Base-by-base conservation (phyloP, 2,797 vertebrate species). In the Enteromius thamalakanensis region DNA sequence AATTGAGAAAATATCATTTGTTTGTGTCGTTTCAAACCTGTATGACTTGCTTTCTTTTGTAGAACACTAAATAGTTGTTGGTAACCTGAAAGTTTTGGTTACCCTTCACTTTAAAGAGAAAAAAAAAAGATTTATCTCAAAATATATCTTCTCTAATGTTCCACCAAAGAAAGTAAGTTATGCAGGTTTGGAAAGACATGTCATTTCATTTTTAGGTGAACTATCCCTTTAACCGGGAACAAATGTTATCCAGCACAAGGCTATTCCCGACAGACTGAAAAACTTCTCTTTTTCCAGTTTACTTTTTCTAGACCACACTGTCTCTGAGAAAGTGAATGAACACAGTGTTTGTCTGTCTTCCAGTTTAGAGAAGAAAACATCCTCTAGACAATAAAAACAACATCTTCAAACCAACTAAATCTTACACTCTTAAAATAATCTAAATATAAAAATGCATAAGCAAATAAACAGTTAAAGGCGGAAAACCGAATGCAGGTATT, bases 361-460 rank as follows among this genome's bases (percentile, higher is more conserved):
- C 82, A 84, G 79, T 82, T 87, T 17, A 70, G 19, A 55, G 67
- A 40, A 37, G 58, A 68, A 62, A 67, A 79, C 26, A 67, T 49
- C 19, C 32, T 84, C 32, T 37, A 60, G 37, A 67, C 45, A 34
- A 79, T 53, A 76, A 82, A 71, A 79, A 74, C 19, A 75, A 58
- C 34, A 55, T 69, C 40, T 79, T 86, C 53, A 79, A 79, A 67
- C 60, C 68, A 82, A 37, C 75, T 83, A 88, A 83, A 80, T 55
- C 64, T 70, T 87, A 80, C 84, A 87, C 65, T 89, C 84, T 74
- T 84, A 67, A 76, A 84, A 72, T 62, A 82, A 68, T 60, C 71
- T 19, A 77, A 75, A 83, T 67, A 77, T 77, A 80, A 82, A 79
- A 58, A 70, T 72, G 53, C 69, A 85, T 6, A 42, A 47, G 60